Evolutionary conservation across 2,113 vertebrate species (phyloP).

Genomic region (Ceuthmochares aereus): DNA sequence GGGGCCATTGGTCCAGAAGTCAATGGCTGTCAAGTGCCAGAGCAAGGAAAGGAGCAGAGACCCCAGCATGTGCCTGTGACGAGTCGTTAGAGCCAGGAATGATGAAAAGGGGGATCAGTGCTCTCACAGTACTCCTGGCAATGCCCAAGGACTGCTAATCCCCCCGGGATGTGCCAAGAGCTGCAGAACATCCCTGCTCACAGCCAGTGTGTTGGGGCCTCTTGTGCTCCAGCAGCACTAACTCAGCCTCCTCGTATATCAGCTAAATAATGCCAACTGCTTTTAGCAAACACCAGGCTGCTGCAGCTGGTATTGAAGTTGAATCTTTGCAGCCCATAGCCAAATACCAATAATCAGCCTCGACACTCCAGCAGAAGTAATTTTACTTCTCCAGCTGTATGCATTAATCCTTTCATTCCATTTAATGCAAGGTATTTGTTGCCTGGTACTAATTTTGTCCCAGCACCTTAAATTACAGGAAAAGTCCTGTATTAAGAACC

Average conservation of each 20-base stretch:
- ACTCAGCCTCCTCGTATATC: neutral
- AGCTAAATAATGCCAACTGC: neutral
- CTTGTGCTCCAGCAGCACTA: accelerated
- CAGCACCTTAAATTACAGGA: neutral
- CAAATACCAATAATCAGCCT: neutral
- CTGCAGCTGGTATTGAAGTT: neutral
- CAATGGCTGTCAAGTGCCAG: neutral
- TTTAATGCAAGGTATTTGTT: neutral
- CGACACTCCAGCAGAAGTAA: neutral
- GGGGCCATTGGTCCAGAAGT: neutral
- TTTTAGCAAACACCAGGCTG: neutral
- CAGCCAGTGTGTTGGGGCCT: neutral
- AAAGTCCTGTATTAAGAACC: neutral
- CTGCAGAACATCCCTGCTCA: neutral
- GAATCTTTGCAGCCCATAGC: neutral
- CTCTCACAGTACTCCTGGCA: neutral
- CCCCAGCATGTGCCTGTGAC: accelerated
- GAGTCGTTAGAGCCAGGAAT: accelerated
- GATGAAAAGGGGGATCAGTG: neutral
- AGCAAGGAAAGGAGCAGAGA: neutral
- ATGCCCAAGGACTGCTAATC: neutral
- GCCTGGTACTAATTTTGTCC: neutral
- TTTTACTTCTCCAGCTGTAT: neutral
- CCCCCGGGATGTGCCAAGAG: accelerated
- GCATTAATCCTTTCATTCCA: neutral